These are phyloP conservation scores for Manis javanica DNA, from an alignment of 2,797 vertebrate genomes.

Conservation along the genomic window DNA sequence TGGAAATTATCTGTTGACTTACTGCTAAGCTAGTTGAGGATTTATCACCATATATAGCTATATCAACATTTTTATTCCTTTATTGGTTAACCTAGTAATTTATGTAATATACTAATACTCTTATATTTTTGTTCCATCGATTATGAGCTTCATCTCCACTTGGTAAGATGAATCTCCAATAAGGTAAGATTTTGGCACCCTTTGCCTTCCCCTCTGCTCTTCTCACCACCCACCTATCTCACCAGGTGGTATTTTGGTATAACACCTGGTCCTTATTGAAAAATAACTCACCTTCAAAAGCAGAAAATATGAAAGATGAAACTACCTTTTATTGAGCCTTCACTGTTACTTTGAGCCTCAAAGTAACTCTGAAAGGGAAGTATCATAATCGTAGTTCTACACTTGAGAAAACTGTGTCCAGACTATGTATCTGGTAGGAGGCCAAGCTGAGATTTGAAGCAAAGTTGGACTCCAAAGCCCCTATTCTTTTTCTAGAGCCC, in stretches of 20 bases:
- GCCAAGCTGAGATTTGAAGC: conserved; percentile 30
- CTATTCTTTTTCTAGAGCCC: conserved; percentile 36
- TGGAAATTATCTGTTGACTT: conserved; percentile 4
- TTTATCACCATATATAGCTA: neutral
- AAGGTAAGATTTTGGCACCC: neutral
- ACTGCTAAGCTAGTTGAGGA: conserved; percentile 5
- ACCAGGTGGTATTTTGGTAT: conserved; percentile 36
- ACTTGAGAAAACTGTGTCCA: conserved; percentile 46
- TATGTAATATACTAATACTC: neutral
- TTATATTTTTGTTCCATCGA: neutral
- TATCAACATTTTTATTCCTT: neutral
- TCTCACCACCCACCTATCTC: neutral
- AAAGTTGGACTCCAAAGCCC: neutral
- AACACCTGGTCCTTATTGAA: neutral
- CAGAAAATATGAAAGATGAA: conserved; percentile 18
- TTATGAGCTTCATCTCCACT: neutral
- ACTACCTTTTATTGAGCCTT: conserved; percentile 35
- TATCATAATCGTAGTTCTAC: conserved; percentile 44
- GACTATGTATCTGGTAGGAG: conserved; percentile 10
- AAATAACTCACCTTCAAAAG: conserved; percentile 46
- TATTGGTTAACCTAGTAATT: conserved; percentile 20
- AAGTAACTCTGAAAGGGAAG: conserved; percentile 31
- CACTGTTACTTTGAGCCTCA: conserved; percentile 12
- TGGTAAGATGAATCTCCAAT: neutral
- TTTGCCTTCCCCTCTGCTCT: neutral